These are phyloP conservation scores for Cephonodes hylas DNA, from an alignment of 2,888 invertebrate species.

Conservation along the genomic window DNA sequence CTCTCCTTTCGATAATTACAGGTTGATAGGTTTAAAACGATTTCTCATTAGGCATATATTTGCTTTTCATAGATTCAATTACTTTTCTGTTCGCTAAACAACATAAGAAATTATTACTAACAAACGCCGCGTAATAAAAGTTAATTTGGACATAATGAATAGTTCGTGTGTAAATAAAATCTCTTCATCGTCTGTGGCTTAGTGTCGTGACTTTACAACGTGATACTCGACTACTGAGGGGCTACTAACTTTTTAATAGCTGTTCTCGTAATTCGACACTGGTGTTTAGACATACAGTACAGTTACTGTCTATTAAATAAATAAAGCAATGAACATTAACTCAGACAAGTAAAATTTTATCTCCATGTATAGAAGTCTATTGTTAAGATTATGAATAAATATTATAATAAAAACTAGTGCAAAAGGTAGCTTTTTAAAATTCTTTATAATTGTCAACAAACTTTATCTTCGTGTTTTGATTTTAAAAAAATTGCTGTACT, in stretches of 20 bases:
- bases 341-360: neutral
- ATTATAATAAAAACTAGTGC: too few species aligned
- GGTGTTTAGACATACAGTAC: slow-evolving; percentile 16
- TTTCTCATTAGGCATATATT: neutral
- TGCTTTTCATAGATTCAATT: neutral
- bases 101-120: too few species aligned
- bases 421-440: too few species aligned
- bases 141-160: slow-evolving; percentile 29
- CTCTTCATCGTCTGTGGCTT: slow-evolving; percentile 27
- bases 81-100: too few species aligned
- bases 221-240: slow-evolving; percentile 11
- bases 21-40: neutral
- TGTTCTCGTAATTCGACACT: neutral
- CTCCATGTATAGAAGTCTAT: neutral
- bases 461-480: too few species aligned
- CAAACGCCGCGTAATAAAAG: slow-evolving; percentile 16
- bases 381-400: too few species aligned
- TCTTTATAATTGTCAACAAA: too few species aligned
- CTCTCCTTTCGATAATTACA: neutral
- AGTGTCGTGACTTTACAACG: slow-evolving; percentile 28
- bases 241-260: neutral
- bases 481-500: too few species aligned
- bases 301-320: slow-evolving; percentile 30
- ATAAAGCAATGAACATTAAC: neutral
- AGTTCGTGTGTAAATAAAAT: slow-evolving; percentile 31